Evolutionary conservation across 2,888 invertebrate genomes (phyloP).

Genomic region (Dichetophora obliterata): DNA sequence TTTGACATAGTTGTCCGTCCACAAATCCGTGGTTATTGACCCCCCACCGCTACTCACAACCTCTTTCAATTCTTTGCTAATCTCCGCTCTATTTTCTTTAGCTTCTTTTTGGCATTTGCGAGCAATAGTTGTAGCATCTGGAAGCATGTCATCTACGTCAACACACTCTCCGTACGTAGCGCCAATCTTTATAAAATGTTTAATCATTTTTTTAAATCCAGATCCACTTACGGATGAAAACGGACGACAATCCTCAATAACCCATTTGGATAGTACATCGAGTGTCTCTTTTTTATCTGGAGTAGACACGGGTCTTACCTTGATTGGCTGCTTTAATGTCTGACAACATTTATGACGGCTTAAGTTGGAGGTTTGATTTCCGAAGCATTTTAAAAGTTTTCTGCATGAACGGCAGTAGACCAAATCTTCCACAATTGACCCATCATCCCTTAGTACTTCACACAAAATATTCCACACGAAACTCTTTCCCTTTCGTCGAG

Average conservation of each 20-base stretch:
- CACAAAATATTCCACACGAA: neutral
- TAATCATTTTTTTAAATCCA: constrained; percentile 27
- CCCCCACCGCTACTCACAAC: constrained; percentile 40
- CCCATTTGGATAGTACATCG: constrained; percentile 18
- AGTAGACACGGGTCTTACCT: constrained; percentile 22
- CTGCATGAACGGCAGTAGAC: constrained; percentile 24
- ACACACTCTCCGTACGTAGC: constrained; percentile 44
- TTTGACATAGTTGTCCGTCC: constrained; percentile 48
- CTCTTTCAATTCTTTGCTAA: constrained; percentile 37
- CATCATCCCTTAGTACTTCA: neutral
- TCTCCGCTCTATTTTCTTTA: constrained; percentile 38
- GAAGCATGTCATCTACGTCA: constrained; percentile 44
- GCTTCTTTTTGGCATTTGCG: constrained; percentile 40
- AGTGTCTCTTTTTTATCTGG: constrained; percentile 17
- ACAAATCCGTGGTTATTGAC: constrained; percentile 47
- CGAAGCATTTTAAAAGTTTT: constrained; percentile 12
- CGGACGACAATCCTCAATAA: constrained; percentile 36
- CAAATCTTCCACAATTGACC: neutral
- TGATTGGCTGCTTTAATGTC: neutral
- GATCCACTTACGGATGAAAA: constrained; percentile 27
- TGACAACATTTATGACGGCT: constrained; percentile 34
- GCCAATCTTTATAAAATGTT: constrained; percentile 47
- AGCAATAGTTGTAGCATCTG: constrained; percentile 42
- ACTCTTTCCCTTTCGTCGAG: neutral
- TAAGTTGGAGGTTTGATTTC: constrained; percentile 32